A percentile compares a stretch with the other conserved stretches of the same genome.
Conservation (phyloP, 2,113 vertebrate genomes). For the Apistogramma diplotaenia region DNA sequence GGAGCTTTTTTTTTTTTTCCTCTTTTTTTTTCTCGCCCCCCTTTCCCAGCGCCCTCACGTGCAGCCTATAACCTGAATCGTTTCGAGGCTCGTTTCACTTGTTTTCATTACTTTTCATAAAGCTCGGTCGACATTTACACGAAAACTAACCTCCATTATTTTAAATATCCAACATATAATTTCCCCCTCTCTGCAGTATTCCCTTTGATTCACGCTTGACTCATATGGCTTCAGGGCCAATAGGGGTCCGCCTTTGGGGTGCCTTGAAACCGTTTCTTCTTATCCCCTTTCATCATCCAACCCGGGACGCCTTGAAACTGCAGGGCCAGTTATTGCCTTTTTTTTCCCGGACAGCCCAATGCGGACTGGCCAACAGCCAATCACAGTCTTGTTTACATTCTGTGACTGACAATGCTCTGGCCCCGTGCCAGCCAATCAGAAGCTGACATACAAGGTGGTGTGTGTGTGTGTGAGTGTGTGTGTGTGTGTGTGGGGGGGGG, state of each 20-base stretch:
- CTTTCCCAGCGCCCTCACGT: constrained; percentile 11
- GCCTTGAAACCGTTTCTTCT: constrained; percentile 88
- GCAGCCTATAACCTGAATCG: not conserved
- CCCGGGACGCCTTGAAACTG: constrained; percentile 90
- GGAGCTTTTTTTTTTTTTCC: not conserved
- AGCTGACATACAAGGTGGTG: constrained; percentile 20
- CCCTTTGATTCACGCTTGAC: constrained; percentile 88
- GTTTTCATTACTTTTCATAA: constrained; percentile 52
- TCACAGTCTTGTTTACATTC: constrained; percentile 97
- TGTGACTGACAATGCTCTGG: constrained; percentile 89
- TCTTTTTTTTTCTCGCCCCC: not conserved
- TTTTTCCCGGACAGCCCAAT: constrained; percentile 81
- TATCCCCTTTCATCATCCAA: constrained; percentile 89
- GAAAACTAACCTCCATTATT: constrained; percentile 74
- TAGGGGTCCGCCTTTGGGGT: constrained; percentile 83
- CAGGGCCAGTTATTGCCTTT: constrained; percentile 89
- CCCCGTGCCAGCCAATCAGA: constrained; percentile 84
- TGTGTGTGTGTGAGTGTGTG: no score
- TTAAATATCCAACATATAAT: constrained; percentile 77
- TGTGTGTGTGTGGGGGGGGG: no score
- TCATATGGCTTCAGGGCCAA: constrained; percentile 84
- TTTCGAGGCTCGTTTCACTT: constrained; percentile 38
- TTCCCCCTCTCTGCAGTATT: constrained; percentile 76
- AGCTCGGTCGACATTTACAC: constrained; percentile 51
- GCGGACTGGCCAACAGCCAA: constrained; percentile 95